These are phyloP conservation scores for Vultur gryphus DNA, from an alignment of 2,797 vertebrate genomes.

Conservation along the genomic window DNA sequence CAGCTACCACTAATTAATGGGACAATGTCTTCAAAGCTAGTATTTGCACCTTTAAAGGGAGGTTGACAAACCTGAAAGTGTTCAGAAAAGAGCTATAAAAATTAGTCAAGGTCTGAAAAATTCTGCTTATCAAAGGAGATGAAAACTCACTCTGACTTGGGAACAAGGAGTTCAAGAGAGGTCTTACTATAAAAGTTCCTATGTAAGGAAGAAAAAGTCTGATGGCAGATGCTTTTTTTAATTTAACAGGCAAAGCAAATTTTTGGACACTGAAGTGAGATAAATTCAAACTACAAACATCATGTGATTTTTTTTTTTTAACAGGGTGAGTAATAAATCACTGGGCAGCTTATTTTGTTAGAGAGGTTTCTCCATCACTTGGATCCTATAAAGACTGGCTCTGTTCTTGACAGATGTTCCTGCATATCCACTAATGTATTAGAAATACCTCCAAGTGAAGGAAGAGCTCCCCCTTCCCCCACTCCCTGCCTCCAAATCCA, in stretches of 20 bases:
- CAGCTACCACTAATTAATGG: not conserved
- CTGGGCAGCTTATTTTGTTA: not conserved
- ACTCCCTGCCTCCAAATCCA: not conserved
- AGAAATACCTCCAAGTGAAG: not conserved
- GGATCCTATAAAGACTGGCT: not conserved
- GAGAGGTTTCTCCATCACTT: not conserved
- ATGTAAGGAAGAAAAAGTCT: not conserved
- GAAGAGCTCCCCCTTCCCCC: not conserved
- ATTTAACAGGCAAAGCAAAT: not conserved
- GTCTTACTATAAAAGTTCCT: not conserved
- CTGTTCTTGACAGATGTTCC: not conserved
- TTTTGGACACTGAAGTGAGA: not conserved
- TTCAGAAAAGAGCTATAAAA: not conserved
- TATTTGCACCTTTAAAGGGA: not conserved
- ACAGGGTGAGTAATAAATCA: not conserved
- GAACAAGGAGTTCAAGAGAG: not conserved
- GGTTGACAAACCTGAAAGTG: not conserved
- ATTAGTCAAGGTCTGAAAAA: not conserved
- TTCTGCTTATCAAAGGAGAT: not conserved
- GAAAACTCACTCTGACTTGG: not conserved
- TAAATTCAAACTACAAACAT: not conserved
- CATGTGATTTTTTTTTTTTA: not conserved
- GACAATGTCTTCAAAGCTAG: not conserved
- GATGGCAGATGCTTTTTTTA: not conserved
- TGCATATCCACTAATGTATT: not conserved